Base-by-base conservation (phyloP, 2,797 vertebrate species). In the Chanos chanos region DNA sequence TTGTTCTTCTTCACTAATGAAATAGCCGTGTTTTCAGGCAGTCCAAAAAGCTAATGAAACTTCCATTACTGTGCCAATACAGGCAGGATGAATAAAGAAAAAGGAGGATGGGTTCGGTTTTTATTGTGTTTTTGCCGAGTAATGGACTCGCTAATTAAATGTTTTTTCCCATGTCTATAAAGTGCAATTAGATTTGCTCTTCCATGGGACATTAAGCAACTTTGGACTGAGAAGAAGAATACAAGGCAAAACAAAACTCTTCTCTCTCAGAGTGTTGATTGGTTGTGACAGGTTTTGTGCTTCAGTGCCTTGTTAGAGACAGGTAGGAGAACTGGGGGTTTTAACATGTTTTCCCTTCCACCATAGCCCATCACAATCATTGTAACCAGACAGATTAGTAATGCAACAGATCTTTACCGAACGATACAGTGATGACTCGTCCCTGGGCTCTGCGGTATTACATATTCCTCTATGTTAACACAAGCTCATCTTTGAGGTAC, bases 11-110 rank as follows among this genome's bases (percentile, higher is more conserved):
- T 25, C 34, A 45, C 28, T 34, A 50, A 50, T 57, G 4, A 49
- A 40, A 56, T 47, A 49, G 52, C 51, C 34, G 48, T 12, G 31
- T 21, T 51, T 36, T 27, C 5, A 58, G 33, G 18, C 61, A 37
- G 15, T 19, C 25, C 18, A 41, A 15, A 30, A 33, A 1, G 22
- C 12, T 45, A 68, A 67, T 64, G 41, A 69, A 73, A 56, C 27
- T 34, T 2, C 37, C 54, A 54, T 66, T 71, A 56, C 8, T 22
- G 22, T 36, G 24, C 15, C 33, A 60, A 62, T 43, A 60, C 36
- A 54, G 22, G 31, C 12, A n/a, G 5, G 1, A 8, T 57, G 18
- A 30, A 44, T 47, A 25, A n/a, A 4, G 19, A 7, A 25, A 21
- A 22, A 2, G 40, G 12, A 45, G n/a, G n/a, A 31, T n/a, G n/a